A percentile compares a stretch with the other conserved stretches of the same genome.
These are phyloP conservation scores for Acromyrmex echinatior DNA, from an alignment of 1,140 invertebrate genomes.

Conservation along the genomic window DNA sequence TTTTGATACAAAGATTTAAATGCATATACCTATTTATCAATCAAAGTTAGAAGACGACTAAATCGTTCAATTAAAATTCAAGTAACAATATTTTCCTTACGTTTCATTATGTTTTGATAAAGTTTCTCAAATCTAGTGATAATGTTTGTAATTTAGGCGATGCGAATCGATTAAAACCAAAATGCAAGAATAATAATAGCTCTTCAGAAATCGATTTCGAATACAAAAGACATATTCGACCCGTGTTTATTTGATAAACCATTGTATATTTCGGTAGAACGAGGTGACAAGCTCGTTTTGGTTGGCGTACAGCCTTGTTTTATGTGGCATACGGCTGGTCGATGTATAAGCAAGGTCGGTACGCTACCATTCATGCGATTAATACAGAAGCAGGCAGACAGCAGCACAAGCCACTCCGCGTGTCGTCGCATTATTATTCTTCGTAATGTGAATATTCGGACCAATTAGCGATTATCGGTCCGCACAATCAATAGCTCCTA, in stretches of 20 bases:
- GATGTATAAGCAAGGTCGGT: background rate
- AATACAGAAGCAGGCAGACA: background rate
- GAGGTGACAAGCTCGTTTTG: background rate
- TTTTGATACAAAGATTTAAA: background rate
- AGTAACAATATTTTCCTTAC: background rate
- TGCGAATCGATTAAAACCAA: background rate
- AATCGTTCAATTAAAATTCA: slow-evolving; percentile 8
- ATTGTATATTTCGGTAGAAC: background rate
- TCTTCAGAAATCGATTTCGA: background rate
- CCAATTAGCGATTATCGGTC: background rate
- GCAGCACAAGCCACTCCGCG: background rate
- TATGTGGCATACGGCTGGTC: background rate
- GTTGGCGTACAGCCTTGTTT: background rate
- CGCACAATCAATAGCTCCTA: background rate
- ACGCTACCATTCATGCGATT: background rate
- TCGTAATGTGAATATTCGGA: slow-evolving; percentile 3
- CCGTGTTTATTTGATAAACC: background rate
- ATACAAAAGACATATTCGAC: background rate
- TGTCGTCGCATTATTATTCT: background rate
- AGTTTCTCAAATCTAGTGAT: background rate
- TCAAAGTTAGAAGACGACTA: background rate
- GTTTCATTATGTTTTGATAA: no score
- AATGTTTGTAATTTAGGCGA: background rate
- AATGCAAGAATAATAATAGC: background rate
- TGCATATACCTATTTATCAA: background rate